phyloP scores from a whole-genome alignment of 2,888 invertebrate genomes.

The Eurytoma adleriae region DNA sequence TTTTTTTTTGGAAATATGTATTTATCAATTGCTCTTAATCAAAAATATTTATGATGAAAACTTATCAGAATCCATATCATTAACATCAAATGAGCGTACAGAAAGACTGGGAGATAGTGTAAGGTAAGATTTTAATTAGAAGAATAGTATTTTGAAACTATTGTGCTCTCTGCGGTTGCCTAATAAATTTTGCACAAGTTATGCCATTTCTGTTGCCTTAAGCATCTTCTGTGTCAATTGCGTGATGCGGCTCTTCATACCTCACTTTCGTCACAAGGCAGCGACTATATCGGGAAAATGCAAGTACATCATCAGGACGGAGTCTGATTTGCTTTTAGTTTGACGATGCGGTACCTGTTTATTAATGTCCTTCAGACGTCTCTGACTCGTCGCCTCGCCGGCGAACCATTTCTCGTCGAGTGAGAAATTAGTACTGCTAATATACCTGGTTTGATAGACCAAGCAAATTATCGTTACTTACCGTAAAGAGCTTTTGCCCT shows the following conservation, averaged over 20 bases:
- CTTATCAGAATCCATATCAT: too few species aligned
- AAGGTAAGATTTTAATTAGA: too few species aligned
- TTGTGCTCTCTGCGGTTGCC: background rate
- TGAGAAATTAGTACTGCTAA: slow-evolving; percentile 49
- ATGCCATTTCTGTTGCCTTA: background rate
- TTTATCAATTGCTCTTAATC: too few species aligned
- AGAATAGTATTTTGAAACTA: too few species aligned
- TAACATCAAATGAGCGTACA: too few species aligned
- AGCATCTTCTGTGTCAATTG: background rate
- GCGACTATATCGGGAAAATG: background rate
- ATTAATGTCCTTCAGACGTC: slow-evolving; percentile 27
- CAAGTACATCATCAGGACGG: background rate
- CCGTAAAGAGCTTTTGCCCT: background rate
- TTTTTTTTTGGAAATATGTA: too few species aligned
- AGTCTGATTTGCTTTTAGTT: slow-evolving; percentile 1
- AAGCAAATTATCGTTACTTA: background rate
- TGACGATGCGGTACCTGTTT: slow-evolving; percentile 4
- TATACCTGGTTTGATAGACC: slow-evolving; percentile 41
- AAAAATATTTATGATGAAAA: too few species aligned
- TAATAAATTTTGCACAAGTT: slow-evolving; percentile 18
- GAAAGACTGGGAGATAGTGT: too few species aligned
- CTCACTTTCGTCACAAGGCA: background rate
- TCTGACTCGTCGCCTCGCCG: background rate
- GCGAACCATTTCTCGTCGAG: background rate
- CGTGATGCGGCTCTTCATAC: background rate